Conservation (phyloP, 1,140 invertebrate species). For the Melipona quadrifasciata region DNA sequence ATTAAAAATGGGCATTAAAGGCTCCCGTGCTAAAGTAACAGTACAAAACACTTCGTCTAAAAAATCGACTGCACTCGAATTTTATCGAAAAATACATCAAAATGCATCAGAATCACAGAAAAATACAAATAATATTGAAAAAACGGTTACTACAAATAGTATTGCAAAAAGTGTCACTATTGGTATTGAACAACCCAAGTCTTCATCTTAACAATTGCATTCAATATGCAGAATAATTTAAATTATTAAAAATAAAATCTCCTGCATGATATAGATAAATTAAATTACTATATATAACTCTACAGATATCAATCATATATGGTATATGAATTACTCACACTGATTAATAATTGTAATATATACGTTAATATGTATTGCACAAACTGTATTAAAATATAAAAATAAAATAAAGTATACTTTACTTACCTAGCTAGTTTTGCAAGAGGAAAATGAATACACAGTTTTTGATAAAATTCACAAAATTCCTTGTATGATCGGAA, state of each 20-base stretch:
- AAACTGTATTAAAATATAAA: background rate
- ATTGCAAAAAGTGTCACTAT: background rate
- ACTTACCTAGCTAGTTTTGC: constrained; percentile 91
- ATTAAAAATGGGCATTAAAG: constrained; percentile 73
- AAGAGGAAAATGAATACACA: constrained; percentile 95
- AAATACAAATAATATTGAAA: background rate
- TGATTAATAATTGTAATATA: background rate
- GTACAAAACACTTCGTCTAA: constrained; percentile 44
- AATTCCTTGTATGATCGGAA: constrained; percentile 98
- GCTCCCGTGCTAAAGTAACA: constrained; percentile 77
- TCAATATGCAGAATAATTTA: background rate
- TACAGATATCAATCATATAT: background rate
- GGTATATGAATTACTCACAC: background rate
- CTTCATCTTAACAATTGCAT: background rate
- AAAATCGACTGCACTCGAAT: constrained; percentile 26
- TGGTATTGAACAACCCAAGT: background rate
- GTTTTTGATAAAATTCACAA: constrained; percentile 96
- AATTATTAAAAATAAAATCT: background rate
- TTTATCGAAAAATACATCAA: constrained; percentile 57
- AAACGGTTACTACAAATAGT: background rate
- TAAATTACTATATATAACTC: background rate
- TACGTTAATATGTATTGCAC: background rate
- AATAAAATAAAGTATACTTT: background rate
- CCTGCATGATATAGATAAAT: background rate
- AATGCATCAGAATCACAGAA: background rate